These are phyloP conservation scores for Drosophila lutescens DNA, from an alignment of 2,888 invertebrate species.

Conservation along the genomic window DNA sequence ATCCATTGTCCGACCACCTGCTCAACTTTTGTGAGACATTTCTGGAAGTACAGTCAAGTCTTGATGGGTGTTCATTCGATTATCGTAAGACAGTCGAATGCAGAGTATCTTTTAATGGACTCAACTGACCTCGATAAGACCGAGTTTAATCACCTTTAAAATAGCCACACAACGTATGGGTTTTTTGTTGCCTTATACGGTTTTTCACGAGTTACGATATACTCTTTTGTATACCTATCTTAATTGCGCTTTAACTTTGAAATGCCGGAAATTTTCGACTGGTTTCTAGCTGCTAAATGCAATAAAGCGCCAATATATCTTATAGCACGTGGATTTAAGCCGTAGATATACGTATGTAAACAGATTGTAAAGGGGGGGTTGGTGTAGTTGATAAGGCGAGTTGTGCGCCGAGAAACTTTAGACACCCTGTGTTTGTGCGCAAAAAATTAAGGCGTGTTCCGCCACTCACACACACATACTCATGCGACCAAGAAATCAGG, in stretches of 20 bases:
- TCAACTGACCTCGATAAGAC: constrained; percentile 34
- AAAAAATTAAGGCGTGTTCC: constrained; percentile 55
- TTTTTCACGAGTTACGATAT: constrained; percentile 19
- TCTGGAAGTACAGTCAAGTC: constrained; percentile 33
- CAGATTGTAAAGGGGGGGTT: not conserved
- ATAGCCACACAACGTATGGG: not conserved
- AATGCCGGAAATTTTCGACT: constrained; percentile 17
- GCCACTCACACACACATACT: constrained; percentile 11
- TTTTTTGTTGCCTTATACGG: constrained; percentile 9
- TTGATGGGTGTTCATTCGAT: constrained; percentile 9
- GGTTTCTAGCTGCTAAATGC: constrained; percentile 1
- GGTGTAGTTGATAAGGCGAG: constrained; percentile 15
- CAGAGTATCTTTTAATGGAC: constrained; percentile 23
- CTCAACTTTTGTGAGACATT: constrained; percentile 25
- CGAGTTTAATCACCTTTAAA: constrained; percentile 33
- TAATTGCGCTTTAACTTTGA: constrained; percentile 27
- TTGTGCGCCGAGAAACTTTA: constrained; percentile 5
- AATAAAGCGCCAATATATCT: constrained; percentile 5
- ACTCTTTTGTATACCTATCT: constrained; percentile 5
- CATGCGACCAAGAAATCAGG: constrained; percentile 42
- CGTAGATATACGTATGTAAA: constrained; percentile 2
- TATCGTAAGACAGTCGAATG: constrained; percentile 5
- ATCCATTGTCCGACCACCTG: constrained; percentile 33
- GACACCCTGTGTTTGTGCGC: constrained; percentile 43
- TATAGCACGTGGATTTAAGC: constrained; percentile 16